Conservation (phyloP, 2,797 vertebrate genomes). For the Morelia viridis region DNA sequence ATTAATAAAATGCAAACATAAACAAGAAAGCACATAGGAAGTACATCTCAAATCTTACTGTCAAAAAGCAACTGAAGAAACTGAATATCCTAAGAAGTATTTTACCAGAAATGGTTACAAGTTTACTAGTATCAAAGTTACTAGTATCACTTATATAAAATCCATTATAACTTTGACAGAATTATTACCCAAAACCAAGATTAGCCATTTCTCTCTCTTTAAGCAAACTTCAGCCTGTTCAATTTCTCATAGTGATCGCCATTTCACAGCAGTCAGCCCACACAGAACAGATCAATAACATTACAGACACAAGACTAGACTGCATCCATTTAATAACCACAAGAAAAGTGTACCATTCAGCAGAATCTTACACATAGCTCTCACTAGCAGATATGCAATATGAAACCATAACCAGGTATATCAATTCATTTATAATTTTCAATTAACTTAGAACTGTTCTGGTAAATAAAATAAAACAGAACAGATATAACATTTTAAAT, state of each 20-base stretch:
- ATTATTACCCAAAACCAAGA: conserved; percentile 56
- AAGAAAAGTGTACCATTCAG: conserved; percentile 76
- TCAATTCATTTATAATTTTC: conserved; percentile 41
- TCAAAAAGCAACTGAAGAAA: not conserved
- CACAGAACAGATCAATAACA: conserved; percentile 77
- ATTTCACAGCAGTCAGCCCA: conserved; percentile 75
- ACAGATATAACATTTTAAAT: not conserved
- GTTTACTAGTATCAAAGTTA: not conserved
- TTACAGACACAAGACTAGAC: conserved; percentile 80
- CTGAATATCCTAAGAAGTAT: not conserved
- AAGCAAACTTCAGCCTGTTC: conserved; percentile 58
- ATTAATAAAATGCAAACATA: conserved; percentile 28
- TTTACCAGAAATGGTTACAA: not conserved
- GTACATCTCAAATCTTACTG: conserved; percentile 17
- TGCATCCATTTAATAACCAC: conserved; percentile 79
- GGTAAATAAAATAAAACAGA: fast-evolving
- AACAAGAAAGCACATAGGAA: fast-evolving
- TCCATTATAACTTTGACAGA: conserved; percentile 21
- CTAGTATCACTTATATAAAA: not conserved
- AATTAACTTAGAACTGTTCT: fast-evolving
- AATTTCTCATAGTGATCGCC: conserved; percentile 72
- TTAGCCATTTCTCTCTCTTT: conserved; percentile 35
- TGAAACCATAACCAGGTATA: conserved; percentile 50
- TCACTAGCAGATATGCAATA: conserved; percentile 49
- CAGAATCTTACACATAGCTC: conserved; percentile 67